These are phyloP conservation scores for Cyaniris semiargus DNA, from an alignment of 2,888 invertebrate species.

Conservation along the genomic window DNA sequence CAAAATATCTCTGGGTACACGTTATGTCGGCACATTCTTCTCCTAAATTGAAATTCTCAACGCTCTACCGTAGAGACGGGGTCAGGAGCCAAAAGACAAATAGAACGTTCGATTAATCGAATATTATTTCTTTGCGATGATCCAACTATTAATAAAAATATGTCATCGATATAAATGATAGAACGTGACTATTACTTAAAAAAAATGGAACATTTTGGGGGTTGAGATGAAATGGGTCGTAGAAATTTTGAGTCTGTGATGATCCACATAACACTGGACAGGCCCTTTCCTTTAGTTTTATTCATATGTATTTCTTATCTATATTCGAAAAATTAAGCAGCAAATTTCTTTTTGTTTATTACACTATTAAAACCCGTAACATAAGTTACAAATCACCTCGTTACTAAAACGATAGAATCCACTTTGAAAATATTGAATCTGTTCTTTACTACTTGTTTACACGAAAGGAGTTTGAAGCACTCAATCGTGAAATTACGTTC, in stretches of 20 bases:
- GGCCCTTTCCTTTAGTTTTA: too few species aligned
- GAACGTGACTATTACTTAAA: background rate
- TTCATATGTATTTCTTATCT: background rate
- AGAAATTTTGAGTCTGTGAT: too few species aligned
- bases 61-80: constrained; percentile 72
- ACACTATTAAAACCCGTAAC: background rate
- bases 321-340: background rate
- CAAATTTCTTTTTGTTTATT: background rate
- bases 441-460: constrained; percentile 4
- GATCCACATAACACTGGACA: too few species aligned
- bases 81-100: constrained; percentile 77
- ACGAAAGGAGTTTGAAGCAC: background rate
- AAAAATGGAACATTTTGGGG: background rate
- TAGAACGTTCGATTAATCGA: constrained; percentile 77
- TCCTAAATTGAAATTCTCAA: constrained; percentile 82
- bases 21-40: constrained; percentile 82
- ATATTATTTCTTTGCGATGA: constrained; percentile 57
- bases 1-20: constrained; percentile 81
- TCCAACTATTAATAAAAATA: constrained; percentile 34
- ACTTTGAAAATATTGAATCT: background rate
- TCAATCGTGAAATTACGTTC: background rate
- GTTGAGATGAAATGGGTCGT: background rate
- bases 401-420: background rate
- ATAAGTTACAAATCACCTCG: background rate
- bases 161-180: constrained; percentile 33